phyloP scores from a whole-genome alignment of 2,797 vertebrate genomes.

The Scolopax bukidnonensis region DNA sequence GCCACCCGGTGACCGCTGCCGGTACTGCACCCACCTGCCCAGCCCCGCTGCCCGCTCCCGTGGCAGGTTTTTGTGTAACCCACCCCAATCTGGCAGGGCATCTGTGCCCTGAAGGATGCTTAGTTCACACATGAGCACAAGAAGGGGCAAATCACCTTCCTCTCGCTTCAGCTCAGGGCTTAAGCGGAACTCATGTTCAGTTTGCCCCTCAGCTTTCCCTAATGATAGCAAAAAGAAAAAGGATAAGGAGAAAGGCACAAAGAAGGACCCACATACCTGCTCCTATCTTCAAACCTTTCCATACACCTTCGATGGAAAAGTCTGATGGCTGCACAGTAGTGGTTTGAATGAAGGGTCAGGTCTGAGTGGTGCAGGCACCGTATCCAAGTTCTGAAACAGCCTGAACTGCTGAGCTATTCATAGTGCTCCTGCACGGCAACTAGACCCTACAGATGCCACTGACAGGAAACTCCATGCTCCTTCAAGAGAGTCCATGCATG shows the following conservation, averaged over 20 bases:
- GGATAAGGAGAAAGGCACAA: no score
- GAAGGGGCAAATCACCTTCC: accelerated
- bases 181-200: accelerated
- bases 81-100: accelerated
- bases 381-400: neutral
- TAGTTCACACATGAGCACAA: accelerated
- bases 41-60: neutral
- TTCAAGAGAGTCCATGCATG: neutral
- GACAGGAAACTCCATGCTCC: neutral
- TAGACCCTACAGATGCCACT: neutral
- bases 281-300: neutral
- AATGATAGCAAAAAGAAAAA: neutral
- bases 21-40: neutral
- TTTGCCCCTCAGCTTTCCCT: neutral
- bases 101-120: no score
- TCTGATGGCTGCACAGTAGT: neutral
- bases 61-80: accelerated
- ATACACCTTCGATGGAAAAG: accelerated
- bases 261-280: accelerated
- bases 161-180: neutral
- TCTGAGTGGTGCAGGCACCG: neutral
- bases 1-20: neutral
- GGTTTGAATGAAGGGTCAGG: neutral
- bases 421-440: neutral
- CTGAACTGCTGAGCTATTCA: neutral